Base-by-base conservation (phyloP, 2,113 vertebrate species). In the Lagenorhynchus albirostris region DNA sequence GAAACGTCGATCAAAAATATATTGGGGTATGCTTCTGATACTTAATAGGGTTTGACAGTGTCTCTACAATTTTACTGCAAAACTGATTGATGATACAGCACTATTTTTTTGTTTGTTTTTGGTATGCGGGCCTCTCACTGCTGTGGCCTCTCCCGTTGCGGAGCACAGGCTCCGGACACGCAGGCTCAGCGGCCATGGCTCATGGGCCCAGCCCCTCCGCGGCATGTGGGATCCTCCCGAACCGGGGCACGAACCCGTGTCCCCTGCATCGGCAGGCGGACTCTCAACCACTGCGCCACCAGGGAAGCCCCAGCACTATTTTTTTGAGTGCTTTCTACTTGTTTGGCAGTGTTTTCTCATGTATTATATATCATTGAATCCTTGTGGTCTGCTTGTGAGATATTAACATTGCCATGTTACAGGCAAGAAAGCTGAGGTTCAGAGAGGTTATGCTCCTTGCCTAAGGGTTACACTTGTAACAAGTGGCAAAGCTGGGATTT, bases 291-390 rank as follows among this genome's bases (percentile, higher is more conserved):
- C 44, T 10, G 44, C 2, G 2, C 44, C 44, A 47, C 44, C 44
- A 47, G 44, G 44, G 44, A 10, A 47, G 44, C 44, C 44, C 9
- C 10, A 77, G 14, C 50, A 94, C 17, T 15, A 26, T 81, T 65
- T 79, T 79, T 73, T 89, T 29, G 5, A 55, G n/a, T 77, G 86
- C 36, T 65, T 95, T 96, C 65, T 96, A 87, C 63, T 86, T 71
- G 71, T 89, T 89, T 50, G 31, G 14, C 53, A 81, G 1, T 85
- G 21, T 73, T 95, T 95, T 50, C 47, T 86, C n/a, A n/a, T 80
- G 55, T 26, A 31, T 80, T 80, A 50, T 62, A 50, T 62, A 33
- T 83, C 38, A 95, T 74, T 96, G 60, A 74, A 65, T 58, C 23
- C 62, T 89, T 76, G 36, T 58, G 67, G 29, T 79, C 84, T 67